These are phyloP conservation scores for Toxostoma redivivum DNA, from an alignment of 2,113 vertebrate genomes.

Conservation along the genomic window DNA sequence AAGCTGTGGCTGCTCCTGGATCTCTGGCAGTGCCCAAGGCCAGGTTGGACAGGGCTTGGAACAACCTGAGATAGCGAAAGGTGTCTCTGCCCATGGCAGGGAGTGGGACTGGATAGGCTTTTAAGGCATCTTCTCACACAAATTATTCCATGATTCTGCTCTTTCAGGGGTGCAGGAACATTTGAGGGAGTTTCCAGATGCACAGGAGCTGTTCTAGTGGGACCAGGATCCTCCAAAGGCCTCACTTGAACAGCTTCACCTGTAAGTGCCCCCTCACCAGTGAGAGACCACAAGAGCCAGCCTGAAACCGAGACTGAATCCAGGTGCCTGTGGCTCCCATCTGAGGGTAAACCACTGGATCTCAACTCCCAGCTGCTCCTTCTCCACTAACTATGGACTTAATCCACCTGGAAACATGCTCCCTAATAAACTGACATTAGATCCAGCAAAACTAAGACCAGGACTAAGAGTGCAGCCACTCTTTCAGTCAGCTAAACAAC, in stretches of 20 bases:
- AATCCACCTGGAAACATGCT: neutral
- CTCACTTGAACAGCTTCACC: neutral
- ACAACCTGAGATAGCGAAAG: fast-evolving
- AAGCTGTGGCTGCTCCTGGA: neutral
- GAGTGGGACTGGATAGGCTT: neutral
- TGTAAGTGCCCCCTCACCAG: neutral
- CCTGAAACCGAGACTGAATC: neutral
- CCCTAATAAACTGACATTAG: neutral
- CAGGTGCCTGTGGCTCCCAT: neutral
- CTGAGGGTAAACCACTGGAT: neutral
- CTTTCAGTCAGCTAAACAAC: neutral
- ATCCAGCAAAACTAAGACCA: neutral
- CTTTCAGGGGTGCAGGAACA: neutral
- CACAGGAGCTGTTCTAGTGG: neutral
- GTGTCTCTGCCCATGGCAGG: neutral
- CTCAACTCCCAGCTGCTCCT: neutral
- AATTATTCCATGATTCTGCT: neutral
- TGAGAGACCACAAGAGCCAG: neutral
- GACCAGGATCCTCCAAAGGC: neutral
- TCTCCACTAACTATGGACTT: neutral
- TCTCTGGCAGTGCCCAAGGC: neutral
- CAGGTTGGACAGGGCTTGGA: fast-evolving
- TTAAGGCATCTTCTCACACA: neutral
- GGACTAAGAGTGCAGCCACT: neutral
- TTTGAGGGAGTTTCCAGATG: neutral